phyloP scores from a whole-genome alignment of 1,140 invertebrate species.

The Laupala kohalensis region DNA sequence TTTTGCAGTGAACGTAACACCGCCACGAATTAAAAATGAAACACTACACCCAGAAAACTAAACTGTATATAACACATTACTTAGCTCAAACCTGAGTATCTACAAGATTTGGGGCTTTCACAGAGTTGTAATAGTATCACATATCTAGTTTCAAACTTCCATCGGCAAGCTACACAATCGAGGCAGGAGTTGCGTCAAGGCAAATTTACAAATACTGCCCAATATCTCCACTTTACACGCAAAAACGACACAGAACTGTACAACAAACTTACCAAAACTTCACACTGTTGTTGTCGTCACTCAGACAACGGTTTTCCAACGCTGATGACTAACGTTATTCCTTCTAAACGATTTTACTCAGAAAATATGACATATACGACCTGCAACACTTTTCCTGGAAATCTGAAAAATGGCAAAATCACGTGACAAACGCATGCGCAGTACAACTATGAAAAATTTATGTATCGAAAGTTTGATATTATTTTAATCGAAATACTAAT shows the following conservation, averaged over 20 bases:
- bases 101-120: no score
- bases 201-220: not conserved
- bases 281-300: slow-evolving; percentile 12
- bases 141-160: no score
- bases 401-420: slow-evolving; percentile 11
- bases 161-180: not conserved
- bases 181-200: not conserved
- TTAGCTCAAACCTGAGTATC: no score
- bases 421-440: slow-evolving; percentile 13
- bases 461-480: not conserved
- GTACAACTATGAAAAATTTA: not conserved
- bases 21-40: no score
- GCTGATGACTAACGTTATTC: slow-evolving; percentile 12
- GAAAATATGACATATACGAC: slow-evolving; percentile 14
- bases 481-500: no score
- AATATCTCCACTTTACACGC: not conserved
- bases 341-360: slow-evolving; percentile 11
- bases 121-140: no score
- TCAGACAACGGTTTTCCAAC: slow-evolving; percentile 11
- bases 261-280: slow-evolving; percentile 13
- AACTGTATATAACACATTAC: no score
- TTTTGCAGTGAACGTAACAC: no score
- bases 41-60: no score
- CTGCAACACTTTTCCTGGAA: slow-evolving; percentile 12
- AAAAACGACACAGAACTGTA: not conserved